Evolutionary conservation across 1,140 invertebrate species (phyloP).

Genomic region (Callitettix versicolor): DNA sequence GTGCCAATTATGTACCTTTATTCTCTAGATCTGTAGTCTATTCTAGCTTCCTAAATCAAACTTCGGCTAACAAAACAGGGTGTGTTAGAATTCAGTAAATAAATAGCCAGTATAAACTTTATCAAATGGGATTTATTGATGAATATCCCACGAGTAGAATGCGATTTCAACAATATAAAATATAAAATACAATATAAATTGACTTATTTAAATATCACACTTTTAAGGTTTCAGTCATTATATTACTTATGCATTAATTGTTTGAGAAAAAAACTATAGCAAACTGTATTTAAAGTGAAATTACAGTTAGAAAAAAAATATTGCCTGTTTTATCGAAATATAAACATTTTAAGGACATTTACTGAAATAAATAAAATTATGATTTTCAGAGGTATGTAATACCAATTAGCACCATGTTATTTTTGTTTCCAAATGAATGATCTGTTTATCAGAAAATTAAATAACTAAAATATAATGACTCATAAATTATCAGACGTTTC

Average conservation of each 20-base stretch:
- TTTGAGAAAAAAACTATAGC: neutral
- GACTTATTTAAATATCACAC: conserved; percentile 19
- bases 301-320: no score
- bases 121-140: conserved; percentile 13
- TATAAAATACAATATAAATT: conserved; percentile 10
- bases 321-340: neutral
- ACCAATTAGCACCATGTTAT: conserved; percentile 14
- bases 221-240: conserved; percentile 18
- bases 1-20: no score
- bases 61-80: neutral
- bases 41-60: no score
- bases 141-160: conserved; percentile 7
- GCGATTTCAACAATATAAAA: neutral
- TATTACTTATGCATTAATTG: neutral
- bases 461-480: conserved; percentile 3
- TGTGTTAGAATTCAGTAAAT: neutral
- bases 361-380: neutral
- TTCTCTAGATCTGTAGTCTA: no score
- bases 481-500: conserved; percentile 3
- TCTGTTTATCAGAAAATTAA: neutral
- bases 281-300: neutral
- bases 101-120: conserved; percentile 3
- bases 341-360: neutral
- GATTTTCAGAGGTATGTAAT: neutral
- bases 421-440: neutral